These are phyloP conservation scores for Alfaro cultratus DNA, from an alignment of 2,797 vertebrate genomes.

Conservation along the genomic window DNA sequence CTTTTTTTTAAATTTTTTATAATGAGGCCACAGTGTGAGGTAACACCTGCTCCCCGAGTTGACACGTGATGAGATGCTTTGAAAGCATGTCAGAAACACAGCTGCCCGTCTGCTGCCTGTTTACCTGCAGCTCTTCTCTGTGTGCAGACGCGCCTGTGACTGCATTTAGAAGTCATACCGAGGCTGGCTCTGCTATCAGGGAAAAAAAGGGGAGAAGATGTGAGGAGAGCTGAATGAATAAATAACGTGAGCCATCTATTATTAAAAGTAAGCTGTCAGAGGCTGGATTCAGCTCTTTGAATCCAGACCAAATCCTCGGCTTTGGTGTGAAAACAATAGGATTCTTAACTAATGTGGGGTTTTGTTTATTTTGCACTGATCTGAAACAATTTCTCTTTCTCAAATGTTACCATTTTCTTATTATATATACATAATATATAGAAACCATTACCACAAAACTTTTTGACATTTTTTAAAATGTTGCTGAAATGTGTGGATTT, in stretches of 20 bases:
- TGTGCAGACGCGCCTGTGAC: constrained; percentile 1
- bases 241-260: constrained; percentile 79
- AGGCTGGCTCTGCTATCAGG: constrained; percentile 16
- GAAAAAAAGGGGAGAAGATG: constrained; percentile 35
- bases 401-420: background rate
- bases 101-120: constrained; percentile 6
- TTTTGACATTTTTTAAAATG: background rate
- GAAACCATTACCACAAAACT: background rate
- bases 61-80: constrained; percentile 3
- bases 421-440: background rate
- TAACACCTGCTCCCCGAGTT: constrained; percentile 42
- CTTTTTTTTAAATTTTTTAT: constrained; percentile 15
- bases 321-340: constrained; percentile 28
- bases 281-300: constrained; percentile 49
- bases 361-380: background rate
- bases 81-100: constrained; percentile 4
- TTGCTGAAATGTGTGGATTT: background rate
- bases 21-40: background rate
- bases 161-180: constrained; percentile 5
- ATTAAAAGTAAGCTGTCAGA: constrained; percentile 73
- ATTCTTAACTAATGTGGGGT: background rate
- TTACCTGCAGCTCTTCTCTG: constrained; percentile 6
- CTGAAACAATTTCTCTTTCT: background rate
- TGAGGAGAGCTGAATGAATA: constrained; percentile 73
- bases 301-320: constrained; percentile 22